A percentile compares a stretch with the other conserved stretches of the same genome.
Conservation (phyloP, 2,888 invertebrate genomes). For the Alloscopus bannaensis region DNA sequence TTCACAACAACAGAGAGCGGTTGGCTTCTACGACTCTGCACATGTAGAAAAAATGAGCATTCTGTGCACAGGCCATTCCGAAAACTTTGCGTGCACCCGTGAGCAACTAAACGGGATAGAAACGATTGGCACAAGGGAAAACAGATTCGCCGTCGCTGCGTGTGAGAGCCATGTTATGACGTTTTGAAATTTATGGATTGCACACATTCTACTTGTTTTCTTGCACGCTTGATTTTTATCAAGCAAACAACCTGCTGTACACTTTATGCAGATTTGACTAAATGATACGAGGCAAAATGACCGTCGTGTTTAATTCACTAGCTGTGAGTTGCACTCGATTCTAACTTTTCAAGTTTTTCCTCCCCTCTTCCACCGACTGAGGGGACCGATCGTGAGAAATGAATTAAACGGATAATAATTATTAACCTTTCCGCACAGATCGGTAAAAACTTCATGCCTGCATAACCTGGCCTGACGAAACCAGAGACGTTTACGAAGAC, state of each 20-base stretch:
- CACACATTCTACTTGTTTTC: slow-evolving; percentile 17
- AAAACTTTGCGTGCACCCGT: slow-evolving; percentile 21
- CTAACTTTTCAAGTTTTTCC: not conserved
- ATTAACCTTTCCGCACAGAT: slow-evolving; percentile 30
- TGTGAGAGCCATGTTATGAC: slow-evolving; percentile 33
- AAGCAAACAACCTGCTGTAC: slow-evolving; percentile 23
- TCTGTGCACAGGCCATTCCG: too few species aligned
- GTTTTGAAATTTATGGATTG: slow-evolving; percentile 37
- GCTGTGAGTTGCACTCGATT: not conserved
- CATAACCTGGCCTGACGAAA: too few species aligned
- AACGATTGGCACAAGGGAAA: slow-evolving; percentile 14
- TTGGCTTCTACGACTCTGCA: too few species aligned
- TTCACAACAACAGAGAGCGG: too few species aligned
- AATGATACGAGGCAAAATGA: slow-evolving; percentile 4
- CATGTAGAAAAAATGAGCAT: too few species aligned
- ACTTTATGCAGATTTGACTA: slow-evolving; percentile 5
- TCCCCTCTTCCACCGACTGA: not conserved
- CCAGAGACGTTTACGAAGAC: too few species aligned
- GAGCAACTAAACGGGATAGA: slow-evolving; percentile 12
- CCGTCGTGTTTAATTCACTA: too few species aligned
- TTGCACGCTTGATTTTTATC: slow-evolving; percentile 39
- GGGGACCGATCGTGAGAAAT: slow-evolving; percentile 37
- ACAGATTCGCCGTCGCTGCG: slow-evolving; percentile 3
- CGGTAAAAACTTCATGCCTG: not conserved
- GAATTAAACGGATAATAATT: slow-evolving; percentile 39